Conservation (phyloP, 2,888 invertebrate species). For the Leptogaster cylindrica region DNA sequence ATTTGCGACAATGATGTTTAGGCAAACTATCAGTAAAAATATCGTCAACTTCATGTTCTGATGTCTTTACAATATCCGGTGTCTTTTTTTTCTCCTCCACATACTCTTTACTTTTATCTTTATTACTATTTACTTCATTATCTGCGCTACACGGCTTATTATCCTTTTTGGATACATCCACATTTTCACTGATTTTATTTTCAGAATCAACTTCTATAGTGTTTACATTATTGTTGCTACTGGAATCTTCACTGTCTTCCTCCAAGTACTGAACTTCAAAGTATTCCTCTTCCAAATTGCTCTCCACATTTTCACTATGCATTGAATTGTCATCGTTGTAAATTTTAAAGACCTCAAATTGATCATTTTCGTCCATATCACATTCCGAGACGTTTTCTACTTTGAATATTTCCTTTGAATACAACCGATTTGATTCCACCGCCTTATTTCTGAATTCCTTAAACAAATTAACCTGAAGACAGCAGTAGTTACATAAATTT, state of each 20-base stretch:
- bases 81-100: background rate
- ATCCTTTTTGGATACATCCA: constrained; percentile 31
- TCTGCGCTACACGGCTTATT: background rate
- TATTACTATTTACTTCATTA: background rate
- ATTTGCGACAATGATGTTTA: background rate
- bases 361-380: background rate
- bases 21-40: background rate
- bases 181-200: background rate
- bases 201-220: background rate
- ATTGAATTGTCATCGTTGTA: constrained; percentile 1
- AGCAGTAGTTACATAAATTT: constrained; percentile 53
- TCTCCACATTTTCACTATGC: background rate
- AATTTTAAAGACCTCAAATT: constrained; percentile 3
- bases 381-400: background rate
- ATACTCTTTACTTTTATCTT: background rate
- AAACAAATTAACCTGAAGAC: constrained; percentile 54
- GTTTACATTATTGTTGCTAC: constrained; percentile 3
- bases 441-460: constrained; percentile 52
- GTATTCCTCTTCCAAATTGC: constrained; percentile 29
- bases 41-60: too few relatives aligned
- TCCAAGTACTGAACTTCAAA: constrained; percentile 44
- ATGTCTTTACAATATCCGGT: too few relatives aligned
- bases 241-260: constrained; percentile 10
- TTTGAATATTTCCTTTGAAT: background rate
- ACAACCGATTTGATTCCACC: constrained; percentile 43